Evolutionary conservation across 2,113 vertebrate species (phyloP), one percentile per base, ranked within the genome.

Genomic region (Erythrocercus mccallii): DNA sequence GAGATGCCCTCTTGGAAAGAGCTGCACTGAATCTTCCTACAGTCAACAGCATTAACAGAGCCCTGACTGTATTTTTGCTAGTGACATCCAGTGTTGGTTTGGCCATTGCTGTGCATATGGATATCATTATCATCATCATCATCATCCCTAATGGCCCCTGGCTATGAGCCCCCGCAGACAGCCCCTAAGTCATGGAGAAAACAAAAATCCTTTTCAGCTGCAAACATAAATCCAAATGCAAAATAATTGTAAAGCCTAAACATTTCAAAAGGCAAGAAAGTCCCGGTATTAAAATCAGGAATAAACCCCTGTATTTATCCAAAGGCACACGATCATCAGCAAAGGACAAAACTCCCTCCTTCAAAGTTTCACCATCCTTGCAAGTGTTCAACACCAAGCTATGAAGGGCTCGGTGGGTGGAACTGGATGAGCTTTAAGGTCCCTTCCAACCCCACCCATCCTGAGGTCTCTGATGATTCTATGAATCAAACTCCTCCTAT

Each of bases 111-210:
- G 15, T n/a, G 57, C n/a, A 61, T 10, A 14, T 8, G 38, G 45
- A 33, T 37, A 35, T 5, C 20, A 53, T 8, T 5, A 31, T 12
- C 54, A 37, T 3, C 5, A 3, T 51, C 54, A 37, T 3, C 5
- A 4, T 53, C 81, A 38, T 2, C 7, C 3, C 54, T 33, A 44
- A 61, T 6, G 35, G 42, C 6, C 17, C 10, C 16, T 6, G 1
- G 38, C 57, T 58, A 14, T 0, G 1, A 69, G 58, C 17, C 50
- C 45, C 35, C 27, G 8, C 0, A 31, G 18, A 51, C 11, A 35
- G 47, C 19, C 45, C 31, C 44, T 1, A 35, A 30, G 19, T n/a
- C n/a, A 58, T 0, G 2, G 37, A 62, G 33, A 38, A 66, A 85
- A 81, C 25, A 84, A 74, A 96, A 65, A 17, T 1, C 23, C 9